Evolutionary conservation across 1,140 invertebrate genomes (phyloP), one percentile per base, ranked within the genome.

Genomic region (Acyrthosiphon pisum): DNA sequence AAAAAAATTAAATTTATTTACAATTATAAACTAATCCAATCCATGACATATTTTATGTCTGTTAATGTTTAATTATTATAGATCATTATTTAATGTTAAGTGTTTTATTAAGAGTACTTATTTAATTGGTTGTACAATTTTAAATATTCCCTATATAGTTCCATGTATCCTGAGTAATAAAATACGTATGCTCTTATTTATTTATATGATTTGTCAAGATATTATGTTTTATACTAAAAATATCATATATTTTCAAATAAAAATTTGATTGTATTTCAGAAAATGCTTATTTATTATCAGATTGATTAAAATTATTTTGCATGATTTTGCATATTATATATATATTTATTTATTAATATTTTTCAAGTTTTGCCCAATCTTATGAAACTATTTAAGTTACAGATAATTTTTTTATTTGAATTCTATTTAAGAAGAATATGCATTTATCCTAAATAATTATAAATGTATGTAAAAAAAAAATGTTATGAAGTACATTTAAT

Each of bases 201-300:
- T 68, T 30, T n/a, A n/a, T 68, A 68, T n/a, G 3, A 68, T 68
- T 68, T 68, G 6, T n/a, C 14, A 14, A 68, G 30, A 4, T 14
- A n/a, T 8, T 14, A n/a, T 8, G 1, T 14, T 68, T 68, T 68
- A 68, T 30, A n/a, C 9, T 76, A 23, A 9, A 76, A 76, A n/a
- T n/a, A 76, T 76, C 60, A 35, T 76, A 76, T 18, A 76, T 68
- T 68, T n/a, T 11, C 30, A 68, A 87, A n/a, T 8, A 44, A 48
- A 14, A 87, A 1, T 87, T n/a, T 7, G 6, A 20, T 35, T 48
- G 0, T 20, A 35, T 35, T 35, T 88, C 26, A 88, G 1, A 48
- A 22, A 88, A 88, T 88, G 86, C 86, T 88, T 88, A 50, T 88
- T 30, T 87, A 87, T 87, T 46, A 87, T 88, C 6, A 35, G 20